Percentiles rank a stretch among this genome's conserved stretches.
These are phyloP conservation scores for Ichneumon xanthorius DNA, from an alignment of 2,888 invertebrate species.

Conservation along the genomic window DNA sequence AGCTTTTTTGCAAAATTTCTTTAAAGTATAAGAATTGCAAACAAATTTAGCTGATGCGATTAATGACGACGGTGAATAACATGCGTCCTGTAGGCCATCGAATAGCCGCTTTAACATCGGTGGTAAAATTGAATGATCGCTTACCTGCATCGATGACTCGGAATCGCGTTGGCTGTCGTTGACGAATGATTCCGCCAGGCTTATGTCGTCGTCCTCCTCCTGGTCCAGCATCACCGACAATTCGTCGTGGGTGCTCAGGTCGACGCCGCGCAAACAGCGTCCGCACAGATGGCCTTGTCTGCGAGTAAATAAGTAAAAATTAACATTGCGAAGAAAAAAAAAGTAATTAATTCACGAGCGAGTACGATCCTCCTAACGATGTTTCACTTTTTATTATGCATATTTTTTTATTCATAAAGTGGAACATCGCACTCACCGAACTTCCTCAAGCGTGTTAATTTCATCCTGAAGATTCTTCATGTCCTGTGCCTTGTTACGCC, in stretches of 20 bases:
- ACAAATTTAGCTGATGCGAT: slow-evolving; percentile 8
- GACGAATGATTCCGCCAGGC: slow-evolving; percentile 86
- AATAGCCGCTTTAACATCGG: neutral
- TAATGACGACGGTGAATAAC: slow-evolving; percentile 24
- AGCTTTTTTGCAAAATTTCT: slow-evolving; percentile 15
- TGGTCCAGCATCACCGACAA: slow-evolving; percentile 89
- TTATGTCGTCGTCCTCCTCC: slow-evolving; percentile 91
- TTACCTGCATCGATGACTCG: slow-evolving; percentile 79
- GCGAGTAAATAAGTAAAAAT: slow-evolving; percentile 72
- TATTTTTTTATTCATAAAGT: neutral
- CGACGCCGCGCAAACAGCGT: slow-evolving; percentile 90
- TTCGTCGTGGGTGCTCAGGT: slow-evolving; percentile 86
- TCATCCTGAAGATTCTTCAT: slow-evolving; percentile 94
- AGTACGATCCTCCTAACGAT: neutral
- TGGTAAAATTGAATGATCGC: slow-evolving; percentile 22
- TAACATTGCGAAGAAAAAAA: neutral
- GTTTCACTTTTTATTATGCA: slow-evolving; percentile 5
- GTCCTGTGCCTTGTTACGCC: slow-evolving; percentile 90
- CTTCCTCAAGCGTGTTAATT: slow-evolving; percentile 93
- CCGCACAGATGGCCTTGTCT: slow-evolving; percentile 94
- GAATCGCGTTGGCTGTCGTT: slow-evolving; percentile 76
- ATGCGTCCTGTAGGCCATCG: slow-evolving; percentile 19
- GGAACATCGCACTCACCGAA: slow-evolving; percentile 87
- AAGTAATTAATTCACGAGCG: neutral
- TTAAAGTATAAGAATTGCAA: slow-evolving; percentile 17